These are phyloP conservation scores for Baccha elongata DNA, from an alignment of 2,888 invertebrate species.

Conservation along the genomic window DNA sequence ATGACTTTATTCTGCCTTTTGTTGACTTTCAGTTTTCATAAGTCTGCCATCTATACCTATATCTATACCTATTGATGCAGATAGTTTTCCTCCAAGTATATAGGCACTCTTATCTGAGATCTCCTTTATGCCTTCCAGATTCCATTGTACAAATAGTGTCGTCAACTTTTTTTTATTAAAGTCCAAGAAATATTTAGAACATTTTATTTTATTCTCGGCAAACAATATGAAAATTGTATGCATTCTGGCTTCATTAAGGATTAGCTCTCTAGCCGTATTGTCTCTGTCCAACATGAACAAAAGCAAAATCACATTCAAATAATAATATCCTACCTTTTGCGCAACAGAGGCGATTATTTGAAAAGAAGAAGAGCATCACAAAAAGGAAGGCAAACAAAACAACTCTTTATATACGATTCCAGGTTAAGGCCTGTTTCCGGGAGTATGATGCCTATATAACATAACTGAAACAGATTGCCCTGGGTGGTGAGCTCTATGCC, in stretches of 20 bases:
- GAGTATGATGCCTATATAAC: conserved; percentile 53
- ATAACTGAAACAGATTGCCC: conserved; percentile 58
- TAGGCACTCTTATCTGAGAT: conserved; percentile 25
- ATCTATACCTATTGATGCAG: conserved; percentile 4
- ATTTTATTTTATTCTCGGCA: conserved; percentile 43
- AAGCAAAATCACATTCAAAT: conserved; percentile 58
- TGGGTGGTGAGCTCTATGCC: conserved; percentile 28
- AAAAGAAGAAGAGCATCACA: not conserved
- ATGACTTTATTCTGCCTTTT: not conserved
- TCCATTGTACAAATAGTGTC: conserved; percentile 24
- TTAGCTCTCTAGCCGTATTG: conserved; percentile 47
- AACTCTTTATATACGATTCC: conserved; percentile 5
- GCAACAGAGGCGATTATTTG: conserved; percentile 28
- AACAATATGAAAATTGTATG: conserved; percentile 51
- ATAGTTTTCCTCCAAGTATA: not conserved
- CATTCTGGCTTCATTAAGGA: conserved; percentile 43
- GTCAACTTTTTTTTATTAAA: conserved; percentile 4
- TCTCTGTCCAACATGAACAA: conserved; percentile 57
- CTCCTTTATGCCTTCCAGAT: conserved; percentile 5
- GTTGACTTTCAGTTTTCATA: not conserved
- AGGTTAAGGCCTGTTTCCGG: conserved; percentile 59
- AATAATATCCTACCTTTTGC: conserved; percentile 28
- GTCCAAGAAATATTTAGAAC: conserved; percentile 14
- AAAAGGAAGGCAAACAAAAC: not conserved
- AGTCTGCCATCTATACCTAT: conserved; percentile 2